Percentiles rank a stretch among this genome's conserved stretches.
Evolutionary conservation across 1,140 invertebrate genomes (phyloP).

Genomic region (Bicyclus anynana): DNA sequence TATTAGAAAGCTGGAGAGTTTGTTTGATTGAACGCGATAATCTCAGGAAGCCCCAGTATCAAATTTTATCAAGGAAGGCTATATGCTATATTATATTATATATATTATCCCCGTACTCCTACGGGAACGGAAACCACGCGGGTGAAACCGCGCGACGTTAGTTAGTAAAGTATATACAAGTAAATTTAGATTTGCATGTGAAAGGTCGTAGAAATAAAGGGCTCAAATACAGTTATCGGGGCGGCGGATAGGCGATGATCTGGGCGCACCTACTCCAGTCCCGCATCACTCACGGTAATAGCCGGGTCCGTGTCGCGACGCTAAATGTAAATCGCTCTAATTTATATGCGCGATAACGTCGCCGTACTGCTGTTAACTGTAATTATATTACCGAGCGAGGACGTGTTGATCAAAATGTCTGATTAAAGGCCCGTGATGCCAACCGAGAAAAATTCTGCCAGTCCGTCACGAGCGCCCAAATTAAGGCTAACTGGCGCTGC

Average conservation of each 20-base stretch:
- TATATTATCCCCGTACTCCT: no score
- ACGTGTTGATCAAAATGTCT: slow-evolving; percentile 73
- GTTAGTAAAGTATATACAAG: no score
- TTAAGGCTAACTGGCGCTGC: slow-evolving; percentile 31
- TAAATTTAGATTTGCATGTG: slow-evolving; percentile 3
- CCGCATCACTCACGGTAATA: slow-evolving; percentile 70
- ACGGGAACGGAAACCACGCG: no score
- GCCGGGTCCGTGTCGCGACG: slow-evolving; percentile 60
- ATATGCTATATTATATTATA: no score
- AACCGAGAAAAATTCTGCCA: slow-evolving; percentile 50
- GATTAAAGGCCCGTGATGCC: slow-evolving; percentile 62
- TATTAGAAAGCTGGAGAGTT: no score
- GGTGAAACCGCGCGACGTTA: no score
- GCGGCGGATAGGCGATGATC: slow-evolving; percentile 39
- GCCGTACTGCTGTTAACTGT: slow-evolving; percentile 72
- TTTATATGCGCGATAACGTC: slow-evolving; percentile 75
- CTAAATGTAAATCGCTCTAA: slow-evolving; percentile 75
- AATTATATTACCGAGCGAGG: slow-evolving; percentile 74
- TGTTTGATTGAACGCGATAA: no score
- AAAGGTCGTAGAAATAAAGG: not conserved
- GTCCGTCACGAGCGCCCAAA: slow-evolving; percentile 33
- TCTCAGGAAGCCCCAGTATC: no score
- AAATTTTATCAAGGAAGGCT: no score
- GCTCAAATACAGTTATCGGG: not conserved
- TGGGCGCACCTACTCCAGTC: slow-evolving; percentile 60